Base-by-base conservation (phyloP, 2,888 invertebrate species). In the Achlya flavicornis region DNA sequence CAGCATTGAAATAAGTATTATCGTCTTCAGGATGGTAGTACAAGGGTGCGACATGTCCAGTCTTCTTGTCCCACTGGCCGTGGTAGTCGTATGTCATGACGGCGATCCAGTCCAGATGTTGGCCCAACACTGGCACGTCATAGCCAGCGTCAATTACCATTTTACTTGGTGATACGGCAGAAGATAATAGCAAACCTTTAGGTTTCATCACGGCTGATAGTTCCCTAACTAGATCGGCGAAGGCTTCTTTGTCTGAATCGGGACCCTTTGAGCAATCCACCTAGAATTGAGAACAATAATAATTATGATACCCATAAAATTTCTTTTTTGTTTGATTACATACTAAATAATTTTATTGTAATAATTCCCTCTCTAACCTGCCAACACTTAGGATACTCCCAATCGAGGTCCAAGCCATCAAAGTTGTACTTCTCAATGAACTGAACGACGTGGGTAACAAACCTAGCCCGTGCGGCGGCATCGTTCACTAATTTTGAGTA, bases 331-430 rank as follows among this genome's bases (percentile, higher is more conserved):
- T n/a, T 48, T 16, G n/a, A 1, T n/a, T 48, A 16, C 48, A 5
- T 16, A 48, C 6, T 5, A 6, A 16, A 48, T 48, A 16, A n/a
- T 10, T 48, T 48, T 1, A n/a, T 26, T 26, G 26, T 26, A 48
- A 41, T 4, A 10, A 41, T 3, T 7, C 3, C 12, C 12, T 7
- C 3, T 16, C 48, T n/a, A 3, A 78, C 96, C 95, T 97, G 97
- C 97, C 97, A 97, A 78, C 97, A 97, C 82, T 96, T 97, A 0
- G 98, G 98, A 88, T 98, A 98, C 82, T 98, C 98, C 98, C 98
- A 98, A 82, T 98, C 98, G 61, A 98, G 92, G 86, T 98, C 98
- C n/a, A 98, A 92, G n/a, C 98, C 98, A 80, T 98, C 98, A 82
- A 98, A 98, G 62, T 95, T 95, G 77, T 97, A 96, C 81, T 96